phyloP scores from a whole-genome alignment of 2,113 vertebrate species.

The Forbesichthys agassizii region DNA sequence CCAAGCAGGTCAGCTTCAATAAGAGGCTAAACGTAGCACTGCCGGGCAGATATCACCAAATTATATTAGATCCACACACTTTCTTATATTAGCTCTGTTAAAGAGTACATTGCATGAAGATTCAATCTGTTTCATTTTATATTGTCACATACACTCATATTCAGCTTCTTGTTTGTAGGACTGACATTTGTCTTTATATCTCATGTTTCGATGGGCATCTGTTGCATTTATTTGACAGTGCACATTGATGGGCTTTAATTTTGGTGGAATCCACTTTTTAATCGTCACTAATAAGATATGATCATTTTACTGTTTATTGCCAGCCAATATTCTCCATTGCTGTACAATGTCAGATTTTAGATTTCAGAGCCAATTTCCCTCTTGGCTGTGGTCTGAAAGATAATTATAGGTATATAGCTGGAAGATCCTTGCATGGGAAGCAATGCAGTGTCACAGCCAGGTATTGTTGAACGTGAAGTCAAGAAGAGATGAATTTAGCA shows the following conservation, averaged over 20 bases:
- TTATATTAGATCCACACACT: background rate
- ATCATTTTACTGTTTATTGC: conserved; percentile 6
- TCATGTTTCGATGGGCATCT: background rate
- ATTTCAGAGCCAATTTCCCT: conserved; percentile 18
- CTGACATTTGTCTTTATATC: background rate
- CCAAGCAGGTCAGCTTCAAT: background rate
- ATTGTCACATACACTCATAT: no score
- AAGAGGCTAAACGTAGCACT: background rate
- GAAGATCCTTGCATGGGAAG: conserved; percentile 16
- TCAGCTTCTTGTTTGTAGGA: no score
- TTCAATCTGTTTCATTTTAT: no score
- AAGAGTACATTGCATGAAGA: no score
- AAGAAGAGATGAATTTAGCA: conserved; percentile 43
- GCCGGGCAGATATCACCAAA: background rate
- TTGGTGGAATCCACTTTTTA: conserved; percentile 6
- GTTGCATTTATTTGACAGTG: conserved; percentile 8
- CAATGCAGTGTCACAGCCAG: conserved; percentile 24
- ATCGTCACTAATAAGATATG: conserved; percentile 6
- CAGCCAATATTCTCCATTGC: conserved; percentile 18
- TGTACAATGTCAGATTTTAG: conserved; percentile 8
- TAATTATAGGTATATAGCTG: conserved; percentile 21
- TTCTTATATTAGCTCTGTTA: no score
- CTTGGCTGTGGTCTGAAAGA: conserved; percentile 16
- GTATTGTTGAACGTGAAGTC: conserved; percentile 25
- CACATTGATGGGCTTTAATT: background rate